These are phyloP conservation scores for Microcebus griseorufus DNA, from an alignment of 2,113 vertebrate species.

Conservation along the genomic window DNA sequence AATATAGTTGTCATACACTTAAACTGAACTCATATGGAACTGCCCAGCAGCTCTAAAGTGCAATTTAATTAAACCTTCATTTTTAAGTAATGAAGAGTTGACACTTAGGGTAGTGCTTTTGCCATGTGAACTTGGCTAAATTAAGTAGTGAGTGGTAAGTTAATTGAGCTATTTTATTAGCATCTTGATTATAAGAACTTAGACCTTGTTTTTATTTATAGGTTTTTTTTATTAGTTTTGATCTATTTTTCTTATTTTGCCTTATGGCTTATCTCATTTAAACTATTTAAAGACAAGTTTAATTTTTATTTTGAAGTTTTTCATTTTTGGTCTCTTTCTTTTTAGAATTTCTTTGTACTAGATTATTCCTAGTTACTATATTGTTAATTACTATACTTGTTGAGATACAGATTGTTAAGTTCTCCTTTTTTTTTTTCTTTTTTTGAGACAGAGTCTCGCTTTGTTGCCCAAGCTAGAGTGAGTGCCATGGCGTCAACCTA, in stretches of 20 bases:
- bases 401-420: not conserved
- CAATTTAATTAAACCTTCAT: slow-evolving; percentile 37
- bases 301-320: not conserved
- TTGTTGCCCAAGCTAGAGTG: too few species aligned
- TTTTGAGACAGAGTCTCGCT: too few species aligned
- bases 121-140: not conserved
- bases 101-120: not conserved
- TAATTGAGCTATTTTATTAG: slow-evolving; percentile 15
- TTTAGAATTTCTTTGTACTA: not conserved
- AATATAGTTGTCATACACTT: not conserved
- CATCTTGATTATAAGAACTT: not conserved
- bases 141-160: slow-evolving; percentile 27
- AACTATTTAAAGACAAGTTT: slow-evolving; percentile 26
- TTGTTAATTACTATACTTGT: not conserved
- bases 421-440: not conserved
- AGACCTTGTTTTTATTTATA: not conserved
- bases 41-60: not conserved
- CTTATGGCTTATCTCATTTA: slow-evolving; percentile 6
- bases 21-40: not conserved
- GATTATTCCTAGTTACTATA: not conserved
- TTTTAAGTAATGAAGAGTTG: not conserved
- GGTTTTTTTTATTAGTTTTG: not conserved
- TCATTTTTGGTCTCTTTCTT: not conserved
- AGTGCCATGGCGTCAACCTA: too few species aligned
- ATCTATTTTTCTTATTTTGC: slow-evolving; percentile 9